Evolutionary conservation across 2,113 vertebrate genomes (phyloP).

Genomic region (Osmerus mordax): DNA sequence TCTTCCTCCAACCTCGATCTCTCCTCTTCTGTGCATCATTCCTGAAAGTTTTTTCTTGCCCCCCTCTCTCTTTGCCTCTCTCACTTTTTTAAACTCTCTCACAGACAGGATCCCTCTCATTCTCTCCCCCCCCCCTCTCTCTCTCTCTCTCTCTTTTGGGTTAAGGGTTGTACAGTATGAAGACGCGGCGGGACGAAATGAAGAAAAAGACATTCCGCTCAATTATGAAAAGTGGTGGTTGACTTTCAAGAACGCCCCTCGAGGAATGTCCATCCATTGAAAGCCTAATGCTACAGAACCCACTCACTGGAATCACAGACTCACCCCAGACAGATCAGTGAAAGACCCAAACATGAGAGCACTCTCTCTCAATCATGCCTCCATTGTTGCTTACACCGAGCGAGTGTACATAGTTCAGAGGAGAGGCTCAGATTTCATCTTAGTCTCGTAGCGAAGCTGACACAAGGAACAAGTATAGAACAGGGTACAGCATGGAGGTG

Average conservation of each 20-base stretch:
- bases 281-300: not conserved
- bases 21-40: too few relatives aligned
- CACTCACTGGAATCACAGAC: not conserved
- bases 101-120: not conserved
- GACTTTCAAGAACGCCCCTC: not conserved
- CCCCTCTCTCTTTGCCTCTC: not conserved
- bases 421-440: not conserved
- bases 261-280: constrained; percentile 3
- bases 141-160: not conserved
- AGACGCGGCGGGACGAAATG: not conserved
- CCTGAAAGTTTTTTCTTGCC: not conserved
- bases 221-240: not conserved
- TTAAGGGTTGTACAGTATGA: not conserved
- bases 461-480: constrained; percentile 49
- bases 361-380: not conserved
- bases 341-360: not conserved
- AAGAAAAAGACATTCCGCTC: not conserved
- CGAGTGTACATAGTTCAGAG: not conserved
- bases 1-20: constrained; percentile 36
- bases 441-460: constrained; percentile 18
- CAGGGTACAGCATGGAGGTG: constrained; percentile 36
- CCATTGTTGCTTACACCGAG: not conserved
- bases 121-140: not conserved
- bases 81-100: not conserved
- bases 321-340: not conserved